A percentile compares a stretch with the other conserved stretches of the same genome.
Evolutionary conservation across 2,888 invertebrate species (phyloP).

Genomic region (Ceratothoa steindachneri): DNA sequence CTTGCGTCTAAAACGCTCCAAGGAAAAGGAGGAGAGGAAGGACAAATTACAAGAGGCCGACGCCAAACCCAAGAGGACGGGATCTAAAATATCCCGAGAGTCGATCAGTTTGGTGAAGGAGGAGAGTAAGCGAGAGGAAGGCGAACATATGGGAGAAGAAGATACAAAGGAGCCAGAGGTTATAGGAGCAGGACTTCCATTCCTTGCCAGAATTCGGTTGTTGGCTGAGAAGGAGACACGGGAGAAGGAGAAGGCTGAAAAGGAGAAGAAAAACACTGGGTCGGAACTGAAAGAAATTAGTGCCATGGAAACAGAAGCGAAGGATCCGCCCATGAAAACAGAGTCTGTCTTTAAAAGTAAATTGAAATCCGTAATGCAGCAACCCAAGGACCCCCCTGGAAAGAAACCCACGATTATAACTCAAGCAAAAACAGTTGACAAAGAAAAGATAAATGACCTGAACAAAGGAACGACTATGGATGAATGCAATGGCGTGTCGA

Average conservation of each 20-base stretch:
- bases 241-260: constrained; percentile 36
- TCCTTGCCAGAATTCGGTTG: constrained; percentile 64
- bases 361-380: neutral
- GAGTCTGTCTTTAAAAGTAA: neutral
- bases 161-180: constrained; percentile 57
- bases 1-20: constrained; percentile 69
- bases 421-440: neutral
- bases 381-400: neutral
- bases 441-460: neutral
- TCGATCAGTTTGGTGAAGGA: neutral
- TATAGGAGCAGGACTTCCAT: constrained; percentile 67
- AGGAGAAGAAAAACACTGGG: constrained; percentile 6
- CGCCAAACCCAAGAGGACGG: neutral
- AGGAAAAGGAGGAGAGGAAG: constrained; percentile 72
- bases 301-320: neutral
- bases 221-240: constrained; percentile 52
- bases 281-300: neutral
- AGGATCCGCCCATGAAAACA: neutral
- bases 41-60: constrained; percentile 46
- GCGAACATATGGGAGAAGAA: no score
- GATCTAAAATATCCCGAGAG: neutral
- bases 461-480: constrained; percentile 8
- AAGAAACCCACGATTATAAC: neutral
- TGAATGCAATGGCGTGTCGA: constrained; percentile 3
- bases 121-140: constrained; percentile 11